Evolutionary conservation across 2,113 vertebrate species (phyloP), one percentile per base, ranked within the genome.

Genomic region (Acrocephalus arundinaceus): DNA sequence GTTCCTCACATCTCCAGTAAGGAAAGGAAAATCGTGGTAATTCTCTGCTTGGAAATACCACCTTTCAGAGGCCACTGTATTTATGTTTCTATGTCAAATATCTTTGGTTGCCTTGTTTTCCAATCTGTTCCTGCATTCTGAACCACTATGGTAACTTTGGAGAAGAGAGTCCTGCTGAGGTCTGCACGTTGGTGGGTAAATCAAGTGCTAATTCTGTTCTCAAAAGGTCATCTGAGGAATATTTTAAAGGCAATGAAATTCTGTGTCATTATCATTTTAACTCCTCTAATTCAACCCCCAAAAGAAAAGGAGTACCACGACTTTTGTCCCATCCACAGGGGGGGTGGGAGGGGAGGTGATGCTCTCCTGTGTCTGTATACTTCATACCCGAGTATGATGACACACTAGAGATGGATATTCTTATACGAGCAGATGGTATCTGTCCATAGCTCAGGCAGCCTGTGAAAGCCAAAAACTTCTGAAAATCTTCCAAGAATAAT

Each of bases 401-500:
- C 48, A 89, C 27, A 22, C 54, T 41, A 18, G 67, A 65, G 67
- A 75, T 75, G 7, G 41, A 24, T 61, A 43, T 67, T 55, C 77
- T 79, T 84, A 18, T 52, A 90, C 25, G 23, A 91, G 58, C 88
- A 93, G 78, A 80, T 63, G 63, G 54, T 65, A 75, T 54, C 84
- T 73, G 84, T 89, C 73, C 83, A 33, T 87, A 77, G 85, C 93
- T 91, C 93, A 85, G 62, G 83, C 87, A 87, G 76, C 61, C 75
- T 76, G 35, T 57, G 71, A 94, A 96, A 95, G 77, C 54, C 73
- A 89, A 92, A 90, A 90, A 33, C 90, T 94, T 93, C 76, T 96
- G 96, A 97, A 93, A 97, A 48, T 66, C 62, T 93, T 95, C 89
- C 92, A 95, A 93, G 59, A 91, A 93, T 90, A 92, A 95, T 63